Evolutionary conservation across 2,797 vertebrate species (phyloP).

Genomic region (Clarias pachynema): DNA sequence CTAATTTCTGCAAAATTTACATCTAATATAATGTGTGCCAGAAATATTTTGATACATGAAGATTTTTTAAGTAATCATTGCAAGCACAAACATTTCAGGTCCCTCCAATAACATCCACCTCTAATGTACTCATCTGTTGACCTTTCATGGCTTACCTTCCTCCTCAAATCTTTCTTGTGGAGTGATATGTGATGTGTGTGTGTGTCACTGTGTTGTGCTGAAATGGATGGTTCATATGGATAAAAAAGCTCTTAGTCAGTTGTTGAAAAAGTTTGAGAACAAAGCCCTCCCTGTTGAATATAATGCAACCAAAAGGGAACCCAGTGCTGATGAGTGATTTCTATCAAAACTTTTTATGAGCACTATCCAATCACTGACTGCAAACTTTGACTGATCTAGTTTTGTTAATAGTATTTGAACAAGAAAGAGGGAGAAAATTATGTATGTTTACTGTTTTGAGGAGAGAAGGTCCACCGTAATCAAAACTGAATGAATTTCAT

Average conservation of each 20-base stretch:
- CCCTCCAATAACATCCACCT: conserved; percentile 49
- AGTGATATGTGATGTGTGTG: conserved; percentile 50
- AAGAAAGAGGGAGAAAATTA: too few relatives aligned
- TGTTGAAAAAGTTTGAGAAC: conserved; percentile 57
- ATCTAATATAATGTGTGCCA: too few relatives aligned
- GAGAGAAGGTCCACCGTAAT: too few relatives aligned
- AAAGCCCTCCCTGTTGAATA: conserved; percentile 72
- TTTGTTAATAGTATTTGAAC: not conserved
- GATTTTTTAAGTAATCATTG: conserved; percentile 10
- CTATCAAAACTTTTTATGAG: not conserved
- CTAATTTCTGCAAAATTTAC: not conserved
- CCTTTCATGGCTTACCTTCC: conserved; percentile 48
- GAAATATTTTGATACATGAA: conserved; percentile 25
- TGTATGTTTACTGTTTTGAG: too few relatives aligned
- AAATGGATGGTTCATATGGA: conserved; percentile 49
- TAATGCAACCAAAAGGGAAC: conserved; percentile 68
- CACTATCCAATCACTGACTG: conserved; percentile 1
- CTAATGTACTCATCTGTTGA: conserved; percentile 53
- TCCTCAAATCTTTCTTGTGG: conserved; percentile 54
- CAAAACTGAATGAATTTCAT: too few relatives aligned
- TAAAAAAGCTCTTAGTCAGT: conserved; percentile 61
- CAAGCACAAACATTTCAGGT: conserved; percentile 43
- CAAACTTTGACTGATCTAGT: not conserved
- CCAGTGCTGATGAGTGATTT: conserved; percentile 59
- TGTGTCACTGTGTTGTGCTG: conserved; percentile 40